Evolutionary conservation across 2,113 vertebrate genomes (phyloP), one percentile per base, ranked within the genome.

Genomic region (Cnemophilus loriae): DNA sequence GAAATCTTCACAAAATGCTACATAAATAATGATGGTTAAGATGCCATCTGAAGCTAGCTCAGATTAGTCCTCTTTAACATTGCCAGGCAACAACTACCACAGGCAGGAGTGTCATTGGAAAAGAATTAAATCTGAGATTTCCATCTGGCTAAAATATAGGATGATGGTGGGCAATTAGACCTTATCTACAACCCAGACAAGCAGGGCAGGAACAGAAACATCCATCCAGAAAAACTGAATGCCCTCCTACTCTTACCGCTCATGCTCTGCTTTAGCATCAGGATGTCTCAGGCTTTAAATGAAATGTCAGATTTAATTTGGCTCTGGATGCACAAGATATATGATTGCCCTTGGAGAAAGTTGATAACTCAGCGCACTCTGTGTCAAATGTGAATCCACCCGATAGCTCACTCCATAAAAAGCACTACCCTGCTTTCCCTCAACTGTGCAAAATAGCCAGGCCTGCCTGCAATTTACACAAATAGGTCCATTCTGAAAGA

Each of bases 291-390:
- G 93, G 92, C 86, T 97, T 98, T 98, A 97, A 98, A 98, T 98
- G 97, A 98, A 98, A 98, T 96, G 97, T 98, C 98, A 98, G 97
- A 96, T 97, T 96, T 97, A 97, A 98, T 98, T 98, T 98, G 95
- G 82, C 95, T 97, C 86, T 88, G 93, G 91, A 94, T 97, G 92
- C 69, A 59, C 71, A 95, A 97, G 97, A 98, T 97, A 96, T 97
- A 98, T 77, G 87, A 89, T 83, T 97, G 97, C 91, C 97, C 97
- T 98, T 98, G 97, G 95, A 97, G 73, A 96, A 97, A 97, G 90
- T 55, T 97, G 97, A 98, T 97, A 98, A 96, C 95, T 98, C 93
- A 97, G 97, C 59, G 0, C 56, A 84, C 92, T 95, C 56, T 16
- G 19, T 96, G 95, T 97, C 96, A 97, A 97, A 96, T 95, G 79